Percentiles rank a stretch among this genome's conserved stretches.
Evolutionary conservation across 2,888 invertebrate genomes (phyloP).

Genomic region (Hesperia comma): DNA sequence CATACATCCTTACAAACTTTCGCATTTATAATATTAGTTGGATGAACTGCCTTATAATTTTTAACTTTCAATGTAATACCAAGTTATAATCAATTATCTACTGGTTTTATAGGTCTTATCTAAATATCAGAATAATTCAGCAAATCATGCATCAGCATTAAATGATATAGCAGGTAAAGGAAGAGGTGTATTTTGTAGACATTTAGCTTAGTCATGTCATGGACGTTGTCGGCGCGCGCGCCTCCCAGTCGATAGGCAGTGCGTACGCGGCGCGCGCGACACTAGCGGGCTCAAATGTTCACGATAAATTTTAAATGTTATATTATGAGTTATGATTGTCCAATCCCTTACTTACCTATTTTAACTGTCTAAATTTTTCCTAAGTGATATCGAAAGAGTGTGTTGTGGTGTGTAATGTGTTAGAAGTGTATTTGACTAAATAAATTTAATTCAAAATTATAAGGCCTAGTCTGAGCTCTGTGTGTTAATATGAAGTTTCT

Average conservation of each 20-base stretch:
- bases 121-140: not conserved
- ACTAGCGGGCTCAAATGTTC: not conserved
- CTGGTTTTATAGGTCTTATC: not conserved
- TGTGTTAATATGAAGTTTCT: conserved; percentile 25
- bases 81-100: too few relatives aligned
- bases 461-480: not conserved
- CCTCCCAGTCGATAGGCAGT: not conserved
- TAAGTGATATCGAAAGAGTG: not conserved
- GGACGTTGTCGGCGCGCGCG: conserved; percentile 2
- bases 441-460: not conserved
- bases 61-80: too few relatives aligned
- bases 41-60: too few relatives aligned
- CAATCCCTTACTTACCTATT: not conserved
- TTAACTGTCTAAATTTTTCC: not conserved
- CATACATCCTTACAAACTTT: too few relatives aligned
- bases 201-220: conserved; percentile 32
- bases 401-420: not conserved
- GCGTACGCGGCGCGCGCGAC: conserved; percentile 5
- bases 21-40: too few relatives aligned
- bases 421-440: not conserved
- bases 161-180: not conserved
- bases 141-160: not conserved
- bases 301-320: not conserved
- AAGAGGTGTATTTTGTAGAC: conserved; percentile 8
- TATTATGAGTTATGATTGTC: not conserved